Evolutionary conservation across 2,888 invertebrate genomes (phyloP).

Genomic region (Chymomyza amoena): DNA sequence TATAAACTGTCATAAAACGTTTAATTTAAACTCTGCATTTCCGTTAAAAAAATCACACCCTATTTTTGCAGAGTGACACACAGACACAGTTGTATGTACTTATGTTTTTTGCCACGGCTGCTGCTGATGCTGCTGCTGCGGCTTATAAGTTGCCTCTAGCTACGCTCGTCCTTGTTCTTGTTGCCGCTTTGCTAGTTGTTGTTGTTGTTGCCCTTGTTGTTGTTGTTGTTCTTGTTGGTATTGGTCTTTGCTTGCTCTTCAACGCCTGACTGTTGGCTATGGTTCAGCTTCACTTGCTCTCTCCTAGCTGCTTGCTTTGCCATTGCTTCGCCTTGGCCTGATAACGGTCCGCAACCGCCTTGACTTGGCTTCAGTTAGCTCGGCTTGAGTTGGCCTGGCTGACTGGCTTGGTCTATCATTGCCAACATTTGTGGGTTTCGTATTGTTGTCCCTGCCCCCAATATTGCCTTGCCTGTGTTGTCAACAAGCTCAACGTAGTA

Average conservation of each 20-base stretch:
- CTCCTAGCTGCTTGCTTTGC: constrained; percentile 13
- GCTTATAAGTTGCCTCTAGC: constrained; percentile 50
- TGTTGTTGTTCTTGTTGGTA: not conserved
- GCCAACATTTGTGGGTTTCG: constrained; percentile 4
- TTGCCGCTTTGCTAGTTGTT: constrained; percentile 37
- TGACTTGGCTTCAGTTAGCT: constrained; percentile 29
- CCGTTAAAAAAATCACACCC: not conserved
- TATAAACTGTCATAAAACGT: too few species aligned
- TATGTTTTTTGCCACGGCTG: constrained; percentile 31
- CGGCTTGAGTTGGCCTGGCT: constrained; percentile 13
- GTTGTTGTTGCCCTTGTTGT: constrained; percentile 20
- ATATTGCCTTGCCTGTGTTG: constrained; percentile 45
- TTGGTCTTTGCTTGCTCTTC: constrained; percentile 50
- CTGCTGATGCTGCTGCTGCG: constrained; percentile 31
- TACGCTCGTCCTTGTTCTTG: constrained; percentile 31
- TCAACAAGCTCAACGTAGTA: constrained; percentile 45
- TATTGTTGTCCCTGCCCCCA: constrained; percentile 41
- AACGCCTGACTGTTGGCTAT: constrained; percentile 36
- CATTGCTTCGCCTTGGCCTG: constrained; percentile 13
- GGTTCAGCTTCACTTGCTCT: constrained; percentile 22
- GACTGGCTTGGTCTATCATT: constrained; percentile 14
- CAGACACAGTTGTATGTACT: not conserved
- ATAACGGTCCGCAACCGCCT: not conserved
- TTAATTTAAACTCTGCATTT: too few species aligned
- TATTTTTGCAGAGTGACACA: not conserved